Conservation (phyloP, 2,888 invertebrate genomes). For the Strigamia maritima region DNA sequence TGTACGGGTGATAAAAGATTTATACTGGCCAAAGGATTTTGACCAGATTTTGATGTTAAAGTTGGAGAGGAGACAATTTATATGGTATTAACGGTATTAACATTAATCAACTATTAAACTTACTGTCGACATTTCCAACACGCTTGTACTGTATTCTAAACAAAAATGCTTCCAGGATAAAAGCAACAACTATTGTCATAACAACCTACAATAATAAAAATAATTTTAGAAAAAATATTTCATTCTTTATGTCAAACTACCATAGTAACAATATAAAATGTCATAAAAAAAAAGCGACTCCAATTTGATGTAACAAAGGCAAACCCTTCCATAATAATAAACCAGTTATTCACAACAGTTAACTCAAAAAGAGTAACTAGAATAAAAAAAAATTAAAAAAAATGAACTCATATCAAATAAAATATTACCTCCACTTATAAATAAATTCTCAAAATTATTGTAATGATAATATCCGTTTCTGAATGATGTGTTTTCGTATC, state of each 20-base stretch:
- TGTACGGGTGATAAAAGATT: no score
- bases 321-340: slow-evolving; percentile 73
- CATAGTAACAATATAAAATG: slow-evolving; percentile 84
- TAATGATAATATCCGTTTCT: slow-evolving; percentile 79
- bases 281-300: slow-evolving; percentile 80
- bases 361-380: slow-evolving; percentile 79
- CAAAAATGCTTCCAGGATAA: slow-evolving; percentile 80
- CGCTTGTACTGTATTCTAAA: slow-evolving; percentile 83
- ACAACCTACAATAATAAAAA: slow-evolving; percentile 56
- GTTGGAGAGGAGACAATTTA: no score
- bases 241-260: slow-evolving; percentile 50
- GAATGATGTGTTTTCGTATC: slow-evolving; percentile 59
- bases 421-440: slow-evolving; percentile 62
- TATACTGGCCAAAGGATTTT: no score
- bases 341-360: slow-evolving; percentile 91
- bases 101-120: no score
- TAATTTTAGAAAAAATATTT: neutral
- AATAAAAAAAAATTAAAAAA: slow-evolving; percentile 43
- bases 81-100: no score
- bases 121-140: slow-evolving; percentile 72
- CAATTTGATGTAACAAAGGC: slow-evolving; percentile 58
- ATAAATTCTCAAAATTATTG: slow-evolving; percentile 76
- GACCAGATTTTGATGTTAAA: no score
- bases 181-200: slow-evolving; percentile 84
- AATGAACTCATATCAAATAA: neutral